These are phyloP conservation scores for Monodelphis domestica DNA, from an alignment of 2,797 vertebrate genomes.

Conservation along the genomic window DNA sequence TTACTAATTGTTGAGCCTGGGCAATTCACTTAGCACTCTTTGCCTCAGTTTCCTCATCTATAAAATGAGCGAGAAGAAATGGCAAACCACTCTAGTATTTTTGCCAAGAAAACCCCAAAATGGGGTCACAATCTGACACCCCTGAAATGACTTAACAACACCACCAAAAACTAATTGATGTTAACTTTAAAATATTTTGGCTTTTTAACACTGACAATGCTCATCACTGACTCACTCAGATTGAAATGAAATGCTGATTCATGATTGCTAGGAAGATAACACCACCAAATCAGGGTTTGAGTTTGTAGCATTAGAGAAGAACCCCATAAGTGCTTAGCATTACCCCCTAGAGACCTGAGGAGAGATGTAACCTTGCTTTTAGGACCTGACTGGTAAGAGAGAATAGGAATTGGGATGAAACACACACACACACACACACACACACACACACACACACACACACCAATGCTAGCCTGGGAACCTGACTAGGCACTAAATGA, in stretches of 20 bases:
- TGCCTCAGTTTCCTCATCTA: too few species aligned
- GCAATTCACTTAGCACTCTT: too few species aligned
- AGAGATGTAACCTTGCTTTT: neutral
- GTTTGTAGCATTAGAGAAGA: neutral
- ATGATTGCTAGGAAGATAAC: neutral
- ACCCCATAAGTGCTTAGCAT: neutral
- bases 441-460: too few species aligned
- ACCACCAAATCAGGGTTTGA: neutral
- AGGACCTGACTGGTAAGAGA: neutral
- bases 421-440: too few species aligned
- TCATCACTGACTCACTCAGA: neutral
- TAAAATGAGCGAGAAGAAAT: too few species aligned
- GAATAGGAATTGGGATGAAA: neutral
- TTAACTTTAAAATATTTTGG: neutral
- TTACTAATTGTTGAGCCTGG: too few species aligned
- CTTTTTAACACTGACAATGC: neutral
- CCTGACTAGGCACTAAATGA: neutral
- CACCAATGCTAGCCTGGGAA: too few species aligned
- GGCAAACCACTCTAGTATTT: too few species aligned
- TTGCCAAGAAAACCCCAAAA: too few species aligned
- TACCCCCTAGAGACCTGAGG: neutral
- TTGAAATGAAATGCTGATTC: neutral
- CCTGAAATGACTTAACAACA: too few species aligned
- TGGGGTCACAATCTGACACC: too few species aligned
- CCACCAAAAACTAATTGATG: neutral